Base-by-base conservation (phyloP, 2,888 invertebrate genomes). In the Caenorhabditis virilis region DNA sequence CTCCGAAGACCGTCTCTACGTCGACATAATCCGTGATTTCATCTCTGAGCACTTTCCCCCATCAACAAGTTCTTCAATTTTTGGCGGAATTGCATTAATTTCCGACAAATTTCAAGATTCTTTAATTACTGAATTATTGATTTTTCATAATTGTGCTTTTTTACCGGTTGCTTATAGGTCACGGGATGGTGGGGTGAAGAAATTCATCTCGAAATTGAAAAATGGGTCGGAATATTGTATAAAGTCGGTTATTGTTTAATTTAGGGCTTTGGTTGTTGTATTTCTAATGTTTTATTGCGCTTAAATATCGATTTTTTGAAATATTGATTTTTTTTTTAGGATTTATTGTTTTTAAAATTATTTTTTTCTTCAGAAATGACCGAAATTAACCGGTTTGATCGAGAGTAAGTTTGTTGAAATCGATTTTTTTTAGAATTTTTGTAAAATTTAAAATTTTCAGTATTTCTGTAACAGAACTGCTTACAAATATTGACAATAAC, bases 111-210 rank as follows among this genome's bases (percentile, higher is more conserved):
- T 51, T 38, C 36, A 51, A 2, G 49, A 60, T 0, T 30, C 13
- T 30, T n/a, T 33, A 3, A 13, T 18, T 9, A 27, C 25, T 25
- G 78, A 78, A 39, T 62, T 79, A 20, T 43, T 78, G n/a, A 56
- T 74, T 43, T 79, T 79, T 47, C 79, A 80, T 58, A 80, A 79
- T 48, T 67, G 70, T 4, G 62, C 62, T n/a, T 68, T 54, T 52
- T 64, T 80, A 2, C 77, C 79, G 7, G 63, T 75, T 5, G 79
- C 79, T 9, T 76, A 53, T 36, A 54, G 60, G 26, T 41, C 49
- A 5, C 43, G 52, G n/a, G 18, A 11, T 3, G 49, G 49, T 15
- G 20, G 22, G 20, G 15, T 49, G 6, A 35, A 49, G 38, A 49
- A 49, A 36, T 23, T 49, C 20, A 36, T 35, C 11, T 49, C 49